Percentiles rank a stretch among this genome's conserved stretches.
These are phyloP conservation scores for Alethe castanea DNA, from an alignment of 2,113 vertebrate genomes.

Conservation along the genomic window DNA sequence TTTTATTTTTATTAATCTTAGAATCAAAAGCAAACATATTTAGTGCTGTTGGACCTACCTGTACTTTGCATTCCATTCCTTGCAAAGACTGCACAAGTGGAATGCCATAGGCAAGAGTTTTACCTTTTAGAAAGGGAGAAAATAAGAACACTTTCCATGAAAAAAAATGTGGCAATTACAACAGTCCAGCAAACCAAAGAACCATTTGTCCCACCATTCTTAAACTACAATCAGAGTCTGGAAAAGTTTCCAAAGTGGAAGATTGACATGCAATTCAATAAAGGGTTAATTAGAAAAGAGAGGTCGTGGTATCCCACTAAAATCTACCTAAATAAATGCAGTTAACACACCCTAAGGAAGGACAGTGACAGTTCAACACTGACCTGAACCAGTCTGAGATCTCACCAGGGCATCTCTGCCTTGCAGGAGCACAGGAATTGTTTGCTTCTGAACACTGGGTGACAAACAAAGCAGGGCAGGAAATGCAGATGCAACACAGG, in stretches of 20 bases:
- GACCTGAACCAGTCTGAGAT: conserved; percentile 97
- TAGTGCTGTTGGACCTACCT: conserved; percentile 60
- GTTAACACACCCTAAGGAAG: not conserved
- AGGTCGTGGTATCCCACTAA: not conserved
- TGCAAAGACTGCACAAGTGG: conserved; percentile 91
- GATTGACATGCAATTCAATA: not conserved
- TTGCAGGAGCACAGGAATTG: conserved; percentile 83
- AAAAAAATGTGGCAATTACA: not conserved
- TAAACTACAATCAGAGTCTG: not conserved
- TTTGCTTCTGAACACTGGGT: conserved; percentile 87
- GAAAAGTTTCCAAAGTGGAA: not conserved
- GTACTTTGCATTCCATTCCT: conserved; percentile 80
- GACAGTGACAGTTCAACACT: not conserved
- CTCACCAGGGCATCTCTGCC: conserved; percentile 89
- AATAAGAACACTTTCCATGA: not conserved
- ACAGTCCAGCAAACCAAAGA: not conserved
- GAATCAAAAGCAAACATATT: not conserved
- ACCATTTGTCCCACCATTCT: not conserved
- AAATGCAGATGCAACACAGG: not conserved
- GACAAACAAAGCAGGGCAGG: not conserved
- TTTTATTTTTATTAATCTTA: not conserved
- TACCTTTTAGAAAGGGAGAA: conserved; percentile 76
- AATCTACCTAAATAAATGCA: not conserved
- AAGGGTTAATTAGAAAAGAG: not conserved
- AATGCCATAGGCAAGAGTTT: conserved; percentile 92